Evolutionary conservation across 2,888 invertebrate species (phyloP).

Genomic region (Hecatera dysodea): DNA sequence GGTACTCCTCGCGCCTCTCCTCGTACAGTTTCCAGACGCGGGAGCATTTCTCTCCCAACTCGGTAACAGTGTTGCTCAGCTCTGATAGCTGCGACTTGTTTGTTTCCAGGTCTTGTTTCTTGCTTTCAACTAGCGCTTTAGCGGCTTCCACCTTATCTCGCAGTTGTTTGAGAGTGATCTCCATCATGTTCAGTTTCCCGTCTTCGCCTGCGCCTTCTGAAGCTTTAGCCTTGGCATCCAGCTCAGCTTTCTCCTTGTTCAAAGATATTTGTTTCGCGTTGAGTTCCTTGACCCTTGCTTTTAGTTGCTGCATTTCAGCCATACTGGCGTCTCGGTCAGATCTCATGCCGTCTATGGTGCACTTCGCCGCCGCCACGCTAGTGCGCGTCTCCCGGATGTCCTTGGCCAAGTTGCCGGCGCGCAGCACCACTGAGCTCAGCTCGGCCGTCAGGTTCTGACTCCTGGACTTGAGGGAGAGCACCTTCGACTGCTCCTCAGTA

Average conservation of each 20-base stretch:
- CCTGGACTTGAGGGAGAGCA: slow-evolving; percentile 96
- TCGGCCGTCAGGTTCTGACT: slow-evolving; percentile 96
- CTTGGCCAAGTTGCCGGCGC: slow-evolving; percentile 78
- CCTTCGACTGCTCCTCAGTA: slow-evolving; percentile 96
- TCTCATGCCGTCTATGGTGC: slow-evolving; percentile 98
- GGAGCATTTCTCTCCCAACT: slow-evolving; percentile 92
- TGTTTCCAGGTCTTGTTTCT: slow-evolving; percentile 95
- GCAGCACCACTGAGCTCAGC: slow-evolving; percentile 91
- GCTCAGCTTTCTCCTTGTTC: slow-evolving; percentile 95
- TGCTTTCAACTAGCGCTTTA: slow-evolving; percentile 94
- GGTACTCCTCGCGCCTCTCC: slow-evolving; percentile 87
- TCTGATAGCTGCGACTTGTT: slow-evolving; percentile 95
- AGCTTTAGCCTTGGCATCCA: slow-evolving; percentile 95
- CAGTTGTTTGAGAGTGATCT: slow-evolving; percentile 91
- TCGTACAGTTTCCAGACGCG: slow-evolving; percentile 91
- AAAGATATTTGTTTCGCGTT: slow-evolving; percentile 95
- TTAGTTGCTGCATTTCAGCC: slow-evolving; percentile 95
- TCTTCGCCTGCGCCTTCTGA: slow-evolving; percentile 94
- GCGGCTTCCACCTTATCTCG: slow-evolving; percentile 93
- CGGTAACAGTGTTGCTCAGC: slow-evolving; percentile 92
- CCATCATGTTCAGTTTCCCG: slow-evolving; percentile 93
- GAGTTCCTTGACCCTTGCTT: slow-evolving; percentile 95
- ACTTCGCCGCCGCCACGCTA: slow-evolving; percentile 97
- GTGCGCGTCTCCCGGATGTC: slow-evolving; percentile 89
- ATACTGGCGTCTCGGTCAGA: slow-evolving; percentile 97